Percentiles rank a stretch among this genome's conserved stretches.
These are phyloP conservation scores for Esox niger DNA, from an alignment of 2,113 vertebrate species.

Conservation along the genomic window DNA sequence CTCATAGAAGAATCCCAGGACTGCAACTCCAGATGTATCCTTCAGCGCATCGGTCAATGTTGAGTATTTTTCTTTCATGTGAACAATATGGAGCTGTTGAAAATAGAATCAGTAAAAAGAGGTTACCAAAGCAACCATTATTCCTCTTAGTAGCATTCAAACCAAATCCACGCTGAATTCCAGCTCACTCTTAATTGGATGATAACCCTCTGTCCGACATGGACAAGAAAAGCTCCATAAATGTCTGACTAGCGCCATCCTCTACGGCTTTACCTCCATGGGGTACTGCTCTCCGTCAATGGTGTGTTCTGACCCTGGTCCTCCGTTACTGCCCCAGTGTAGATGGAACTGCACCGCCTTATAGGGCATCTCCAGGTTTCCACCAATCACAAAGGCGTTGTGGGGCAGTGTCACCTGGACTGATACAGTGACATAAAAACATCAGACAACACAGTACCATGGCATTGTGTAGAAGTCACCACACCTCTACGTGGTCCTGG, in stretches of 20 bases:
- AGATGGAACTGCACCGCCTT: constrained; percentile 83
- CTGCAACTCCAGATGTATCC: constrained; percentile 70
- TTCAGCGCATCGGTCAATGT: constrained; percentile 41
- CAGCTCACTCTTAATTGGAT: too few relatives aligned
- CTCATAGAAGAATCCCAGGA: constrained; percentile 88
- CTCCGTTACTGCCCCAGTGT: constrained; percentile 78
- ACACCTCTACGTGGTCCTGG: not conserved
- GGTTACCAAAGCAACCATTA: not conserved
- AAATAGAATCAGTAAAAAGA: not conserved
- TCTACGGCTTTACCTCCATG: constrained; percentile 87
- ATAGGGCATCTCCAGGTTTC: constrained; percentile 71
- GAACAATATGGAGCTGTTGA: constrained; percentile 85
- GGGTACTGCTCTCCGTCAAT: constrained; percentile 81
- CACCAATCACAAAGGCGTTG: constrained; percentile 59
- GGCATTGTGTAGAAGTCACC: too few relatives aligned
- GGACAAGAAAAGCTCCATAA: too few relatives aligned
- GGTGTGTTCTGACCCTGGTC: constrained; percentile 80
- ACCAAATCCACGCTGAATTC: too few relatives aligned
- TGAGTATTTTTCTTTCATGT: constrained; percentile 68
- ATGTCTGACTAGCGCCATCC: too few relatives aligned
- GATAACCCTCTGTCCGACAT: too few relatives aligned
- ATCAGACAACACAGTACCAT: not conserved
- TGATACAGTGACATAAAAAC: constrained; percentile 51
- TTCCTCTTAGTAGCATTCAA: too few relatives aligned
- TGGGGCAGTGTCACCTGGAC: constrained; percentile 69